These are phyloP conservation scores for Trichogramma dendrolimi DNA, from an alignment of 2,888 invertebrate species.

Conservation along the genomic window DNA sequence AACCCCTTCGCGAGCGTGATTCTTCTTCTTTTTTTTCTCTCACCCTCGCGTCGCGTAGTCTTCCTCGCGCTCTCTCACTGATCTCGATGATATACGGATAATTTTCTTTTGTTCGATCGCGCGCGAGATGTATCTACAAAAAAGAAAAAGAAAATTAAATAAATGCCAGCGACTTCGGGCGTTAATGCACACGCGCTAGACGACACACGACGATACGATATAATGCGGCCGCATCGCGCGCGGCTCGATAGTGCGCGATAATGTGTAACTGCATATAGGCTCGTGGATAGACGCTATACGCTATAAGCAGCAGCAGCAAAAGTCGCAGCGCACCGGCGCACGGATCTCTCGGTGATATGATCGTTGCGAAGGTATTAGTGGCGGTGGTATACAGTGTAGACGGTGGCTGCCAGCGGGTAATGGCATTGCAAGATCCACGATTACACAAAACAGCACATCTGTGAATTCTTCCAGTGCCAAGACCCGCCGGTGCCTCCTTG, in stretches of 20 bases:
- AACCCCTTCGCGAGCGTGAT: background rate
- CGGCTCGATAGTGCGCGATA: background rate
- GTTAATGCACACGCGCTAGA: background rate
- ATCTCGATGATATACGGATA: too few relatives aligned
- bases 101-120: too few relatives aligned
- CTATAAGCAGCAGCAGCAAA: background rate
- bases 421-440: slow-evolving; percentile 54
- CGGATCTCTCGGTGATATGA: too few relatives aligned
- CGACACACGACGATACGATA: background rate
- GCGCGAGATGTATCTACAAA: too few relatives aligned
- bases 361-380: too few relatives aligned
- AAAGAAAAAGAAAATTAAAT: too few relatives aligned
- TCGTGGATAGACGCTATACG: background rate
- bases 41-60: too few relatives aligned
- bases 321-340: background rate
- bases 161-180: background rate
- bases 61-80: too few relatives aligned
- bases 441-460: slow-evolving; percentile 50
- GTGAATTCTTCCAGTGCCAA: slow-evolving; percentile 54
- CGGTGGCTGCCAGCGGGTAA: slow-evolving; percentile 50
- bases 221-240: background rate
- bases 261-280: background rate
- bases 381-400: slow-evolving; percentile 5
- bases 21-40: background rate
- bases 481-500: slow-evolving; percentile 48